Base-by-base conservation (phyloP, 1,140 invertebrate species). In the Macrocentrus cingulum region DNA sequence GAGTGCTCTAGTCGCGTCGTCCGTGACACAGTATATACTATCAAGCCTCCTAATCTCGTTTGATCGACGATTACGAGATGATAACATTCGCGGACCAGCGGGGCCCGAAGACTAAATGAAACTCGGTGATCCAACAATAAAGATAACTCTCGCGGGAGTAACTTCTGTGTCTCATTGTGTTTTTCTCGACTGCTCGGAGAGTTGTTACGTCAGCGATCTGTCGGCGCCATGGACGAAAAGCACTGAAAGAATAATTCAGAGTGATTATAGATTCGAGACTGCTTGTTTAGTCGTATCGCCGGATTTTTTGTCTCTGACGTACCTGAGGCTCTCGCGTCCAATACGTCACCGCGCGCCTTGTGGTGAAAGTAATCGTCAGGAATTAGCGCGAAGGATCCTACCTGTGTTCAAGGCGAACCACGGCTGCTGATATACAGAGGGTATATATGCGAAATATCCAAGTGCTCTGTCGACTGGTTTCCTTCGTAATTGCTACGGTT, bases 321-420 rank as follows among this genome's bases (percentile, higher is more conserved):
- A n/a, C n/a, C n/a, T n/a, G n/a, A n/a, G n/a, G n/a, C n/a, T n/a
- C n/a, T n/a, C n/a, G n/a, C n/a, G n/a, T n/a, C n/a, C n/a, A n/a
- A n/a, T n/a, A n/a, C n/a, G n/a, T n/a, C 25, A n/a, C 19, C 9
- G 0, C 15, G 19, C 3, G 2, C 29, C 11, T n/a, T 34, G 16
- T 29, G 25, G 46, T 49, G 46, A 49, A 49, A 49, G 46, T 29
- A 49, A 34, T 49, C 29, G 25, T 15, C 6, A 32, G 22, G 13
- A 16, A 18, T 34, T 16, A 49, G 46, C 23, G 29, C 13, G 36
- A n/a, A n/a, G n/a, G n/a, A n/a, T n/a, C n/a, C n/a, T n/a, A n/a
- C n/a, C n/a, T n/a, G n/a, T 48, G 45, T 48, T 48, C 45, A 48
- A 48, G 45, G 45, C 22, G 20, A 48, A 13, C 45, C 45, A n/a